A percentile compares a stretch with the other conserved stretches of the same genome.
Conservation (phyloP, 1,140 invertebrate species). For the Brachionus paranguensis region DNA sequence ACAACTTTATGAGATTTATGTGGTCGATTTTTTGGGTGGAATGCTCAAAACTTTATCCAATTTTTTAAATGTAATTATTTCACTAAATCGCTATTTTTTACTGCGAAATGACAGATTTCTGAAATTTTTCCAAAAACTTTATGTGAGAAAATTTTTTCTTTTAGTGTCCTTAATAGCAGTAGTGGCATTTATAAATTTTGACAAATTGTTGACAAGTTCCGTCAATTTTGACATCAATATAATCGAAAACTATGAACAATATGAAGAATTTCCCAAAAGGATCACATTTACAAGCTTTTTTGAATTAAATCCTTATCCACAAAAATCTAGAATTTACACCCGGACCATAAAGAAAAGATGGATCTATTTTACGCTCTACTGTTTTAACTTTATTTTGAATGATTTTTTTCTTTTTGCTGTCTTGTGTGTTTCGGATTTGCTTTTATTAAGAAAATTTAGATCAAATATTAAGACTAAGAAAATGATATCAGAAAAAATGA, state of each 20-base stretch:
- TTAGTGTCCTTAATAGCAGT: too few relatives aligned
- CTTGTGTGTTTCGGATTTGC: background rate
- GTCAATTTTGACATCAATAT: background rate
- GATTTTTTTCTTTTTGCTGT: background rate
- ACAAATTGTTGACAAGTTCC: background rate
- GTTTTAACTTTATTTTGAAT: background rate
- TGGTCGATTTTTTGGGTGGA: background rate
- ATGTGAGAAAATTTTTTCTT: too few relatives aligned
- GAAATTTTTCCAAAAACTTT: background rate
- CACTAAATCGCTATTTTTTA: background rate
- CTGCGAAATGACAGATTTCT: background rate
- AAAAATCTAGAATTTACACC: too few relatives aligned
- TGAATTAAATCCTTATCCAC: background rate
- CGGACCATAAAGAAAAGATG: background rate
- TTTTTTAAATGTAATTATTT: background rate
- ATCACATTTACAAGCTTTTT: background rate
- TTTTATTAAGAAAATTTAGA: background rate
- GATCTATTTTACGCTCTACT: background rate
- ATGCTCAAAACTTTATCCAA: background rate
- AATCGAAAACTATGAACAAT: background rate
- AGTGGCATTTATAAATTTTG: background rate
- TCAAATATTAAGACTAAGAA: background rate
- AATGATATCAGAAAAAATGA: background rate
- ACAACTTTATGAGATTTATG: background rate
- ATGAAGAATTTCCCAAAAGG: background rate